Evolutionary conservation across 2,797 vertebrate species (phyloP).

Genomic region (Sebastolobus alascanus): DNA sequence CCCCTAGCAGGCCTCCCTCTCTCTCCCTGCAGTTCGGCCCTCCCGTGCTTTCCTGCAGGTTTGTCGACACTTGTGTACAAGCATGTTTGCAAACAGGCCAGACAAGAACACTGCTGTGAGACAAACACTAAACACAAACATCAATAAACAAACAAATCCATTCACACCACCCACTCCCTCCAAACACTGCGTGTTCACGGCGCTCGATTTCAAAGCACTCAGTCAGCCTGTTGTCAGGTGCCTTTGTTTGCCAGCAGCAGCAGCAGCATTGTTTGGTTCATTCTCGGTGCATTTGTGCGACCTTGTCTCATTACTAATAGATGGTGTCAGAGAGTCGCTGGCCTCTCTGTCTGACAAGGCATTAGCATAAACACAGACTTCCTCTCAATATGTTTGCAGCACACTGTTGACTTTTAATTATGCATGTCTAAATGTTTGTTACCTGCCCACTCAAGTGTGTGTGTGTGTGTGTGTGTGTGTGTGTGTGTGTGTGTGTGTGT

Average conservation of each 20-base stretch:
- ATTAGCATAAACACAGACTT: conserved; percentile 86
- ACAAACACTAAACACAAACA: conserved; percentile 83
- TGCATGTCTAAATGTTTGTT: conserved; percentile 81
- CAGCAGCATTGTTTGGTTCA: conserved; percentile 71
- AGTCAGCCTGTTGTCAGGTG: conserved; percentile 57
- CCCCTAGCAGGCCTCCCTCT: neutral
- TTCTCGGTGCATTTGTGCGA: conserved; percentile 60
- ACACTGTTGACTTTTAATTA: conserved; percentile 84
- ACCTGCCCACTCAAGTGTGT: conserved; percentile 70
- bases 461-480: conserved; percentile 24
- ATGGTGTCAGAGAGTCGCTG: conserved; percentile 79
- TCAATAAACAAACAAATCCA: conserved; percentile 85
- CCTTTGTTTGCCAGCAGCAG: conserved; percentile 52
- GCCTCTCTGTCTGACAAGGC: conserved; percentile 78
- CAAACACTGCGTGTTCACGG: conserved; percentile 44
- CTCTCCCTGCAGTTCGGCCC: neutral
- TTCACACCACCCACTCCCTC: conserved; percentile 49
- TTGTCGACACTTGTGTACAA: conserved; percentile 63
- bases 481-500: conserved; percentile 29
- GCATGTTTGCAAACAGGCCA: conserved; percentile 79
- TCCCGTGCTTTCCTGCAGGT: conserved; percentile 24
- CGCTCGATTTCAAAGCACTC: conserved; percentile 58
- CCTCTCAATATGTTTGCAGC: conserved; percentile 82
- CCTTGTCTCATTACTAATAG: conserved; percentile 82
- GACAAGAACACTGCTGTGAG: conserved; percentile 79